phyloP scores from a whole-genome alignment of 2,888 invertebrate species.

The Heliconius ethilla region DNA sequence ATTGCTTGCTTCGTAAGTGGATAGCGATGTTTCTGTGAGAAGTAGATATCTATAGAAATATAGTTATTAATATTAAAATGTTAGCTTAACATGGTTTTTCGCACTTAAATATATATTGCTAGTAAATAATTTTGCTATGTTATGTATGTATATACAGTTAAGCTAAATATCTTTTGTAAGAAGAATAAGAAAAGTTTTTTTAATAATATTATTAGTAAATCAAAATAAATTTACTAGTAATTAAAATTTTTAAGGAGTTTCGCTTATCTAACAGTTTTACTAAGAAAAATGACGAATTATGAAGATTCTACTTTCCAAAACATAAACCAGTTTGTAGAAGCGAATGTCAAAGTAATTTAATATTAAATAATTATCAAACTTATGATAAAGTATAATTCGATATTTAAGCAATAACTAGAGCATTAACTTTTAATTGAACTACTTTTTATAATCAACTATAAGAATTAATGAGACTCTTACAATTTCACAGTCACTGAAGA shows the following conservation, averaged over 20 bases:
- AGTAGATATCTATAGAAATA: background rate
- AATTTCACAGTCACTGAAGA: background rate
- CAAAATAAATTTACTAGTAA: background rate
- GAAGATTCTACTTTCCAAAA: background rate
- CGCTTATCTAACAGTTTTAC: background rate
- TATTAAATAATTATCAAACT: slow-evolving; percentile 4
- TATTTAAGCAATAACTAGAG: slow-evolving; percentile 33
- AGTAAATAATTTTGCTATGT: background rate
- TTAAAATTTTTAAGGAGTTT: background rate
- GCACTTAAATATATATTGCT: too few species aligned
- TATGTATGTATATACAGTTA: background rate
- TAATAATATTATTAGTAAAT: too few species aligned
- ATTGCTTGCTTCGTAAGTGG: background rate
- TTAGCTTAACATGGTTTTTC: too few species aligned
- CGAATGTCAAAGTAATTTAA: background rate
- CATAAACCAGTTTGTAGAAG: background rate
- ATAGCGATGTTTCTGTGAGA: background rate
- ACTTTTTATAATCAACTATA: slow-evolving; percentile 21
- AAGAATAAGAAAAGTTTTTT: too few species aligned
- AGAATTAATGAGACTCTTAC: slow-evolving; percentile 19
- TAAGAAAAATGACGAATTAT: background rate
- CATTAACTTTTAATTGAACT: slow-evolving; percentile 38
- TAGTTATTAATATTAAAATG: background rate
- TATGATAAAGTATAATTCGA: slow-evolving; percentile 11
- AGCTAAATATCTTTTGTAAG: background rate